Conservation (phyloP, 2,797 vertebrate genomes). For the Labeo calbasu region DNA sequence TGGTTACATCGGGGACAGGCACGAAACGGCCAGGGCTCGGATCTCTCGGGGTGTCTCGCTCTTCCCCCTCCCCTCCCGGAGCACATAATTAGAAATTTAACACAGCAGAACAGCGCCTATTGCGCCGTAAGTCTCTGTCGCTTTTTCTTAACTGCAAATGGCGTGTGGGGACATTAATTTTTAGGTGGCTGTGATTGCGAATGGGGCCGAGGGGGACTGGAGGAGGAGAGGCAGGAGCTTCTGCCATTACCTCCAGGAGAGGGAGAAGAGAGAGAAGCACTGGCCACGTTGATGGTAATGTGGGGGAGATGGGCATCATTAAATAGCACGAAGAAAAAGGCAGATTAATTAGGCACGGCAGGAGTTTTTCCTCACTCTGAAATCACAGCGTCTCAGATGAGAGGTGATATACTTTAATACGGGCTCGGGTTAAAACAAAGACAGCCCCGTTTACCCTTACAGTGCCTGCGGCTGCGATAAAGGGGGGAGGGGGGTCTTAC, state of each 20-base stretch:
- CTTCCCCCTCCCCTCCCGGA: constrained; percentile 55
- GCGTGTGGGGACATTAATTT: constrained; percentile 81
- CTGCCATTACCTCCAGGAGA: constrained; percentile 64
- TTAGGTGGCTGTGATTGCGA: constrained; percentile 77
- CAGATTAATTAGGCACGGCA: constrained; percentile 75
- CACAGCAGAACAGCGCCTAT: constrained; percentile 79
- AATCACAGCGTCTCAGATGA: constrained; percentile 64
- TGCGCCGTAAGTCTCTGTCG: constrained; percentile 77
- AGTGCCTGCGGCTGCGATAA: constrained; percentile 34
- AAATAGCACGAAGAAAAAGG: constrained; percentile 71
- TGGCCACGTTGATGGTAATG: constrained; percentile 69
- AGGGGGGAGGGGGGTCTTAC: constrained; percentile 58
- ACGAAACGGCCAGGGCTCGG: constrained; percentile 9
- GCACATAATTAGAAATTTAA: constrained; percentile 84
- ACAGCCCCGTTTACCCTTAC: constrained; percentile 58
- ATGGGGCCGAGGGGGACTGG: constrained; percentile 65
- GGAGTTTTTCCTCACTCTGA: constrained; percentile 60
- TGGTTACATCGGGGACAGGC: constrained; percentile 26
- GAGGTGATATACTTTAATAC: constrained; percentile 62
- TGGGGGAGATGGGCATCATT: constrained; percentile 72
- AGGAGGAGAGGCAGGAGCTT: constrained; percentile 54
- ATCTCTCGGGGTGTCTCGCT: constrained; percentile 41
- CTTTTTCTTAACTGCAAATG: constrained; percentile 84
- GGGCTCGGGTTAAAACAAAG: constrained; percentile 68
- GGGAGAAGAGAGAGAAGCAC: constrained; percentile 49